These are phyloP conservation scores for Apantesis nais DNA, from an alignment of 2,888 invertebrate species.

Conservation along the genomic window DNA sequence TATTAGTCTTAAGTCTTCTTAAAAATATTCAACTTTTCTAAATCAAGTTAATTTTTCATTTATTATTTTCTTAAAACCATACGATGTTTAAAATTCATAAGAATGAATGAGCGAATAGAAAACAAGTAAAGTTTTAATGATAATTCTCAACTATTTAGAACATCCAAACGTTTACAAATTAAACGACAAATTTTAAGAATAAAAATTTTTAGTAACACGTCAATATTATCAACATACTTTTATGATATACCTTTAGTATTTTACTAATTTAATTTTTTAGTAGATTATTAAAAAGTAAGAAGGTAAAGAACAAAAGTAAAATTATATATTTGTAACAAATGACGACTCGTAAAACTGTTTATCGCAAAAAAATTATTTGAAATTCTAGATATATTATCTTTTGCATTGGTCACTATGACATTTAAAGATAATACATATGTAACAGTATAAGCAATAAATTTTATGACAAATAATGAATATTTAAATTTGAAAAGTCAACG, in stretches of 20 bases:
- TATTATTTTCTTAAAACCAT: too few relatives aligned
- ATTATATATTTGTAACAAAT: constrained; percentile 20
- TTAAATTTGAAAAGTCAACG: not conserved
- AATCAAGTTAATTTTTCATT: too few relatives aligned
- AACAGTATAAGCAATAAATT: not conserved
- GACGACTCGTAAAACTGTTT: constrained; percentile 23
- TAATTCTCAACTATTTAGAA: not conserved
- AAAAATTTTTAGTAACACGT: not conserved
- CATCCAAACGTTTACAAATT: not conserved
- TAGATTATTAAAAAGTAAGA: constrained; percentile 4
- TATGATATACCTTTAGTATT: not conserved
- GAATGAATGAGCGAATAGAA: not conserved
- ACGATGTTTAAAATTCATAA: not conserved
- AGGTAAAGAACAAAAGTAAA: constrained; percentile 33
- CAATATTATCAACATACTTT: not conserved
- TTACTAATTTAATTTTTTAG: not conserved
- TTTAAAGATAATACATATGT: constrained; percentile 23
- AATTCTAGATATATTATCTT: constrained; percentile 28
- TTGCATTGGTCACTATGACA: constrained; percentile 26
- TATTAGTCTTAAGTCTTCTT: too few relatives aligned
- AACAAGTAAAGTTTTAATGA: too few relatives aligned
- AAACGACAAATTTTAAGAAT: not conserved
- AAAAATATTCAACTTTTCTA: too few relatives aligned
- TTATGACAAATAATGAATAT: not conserved
- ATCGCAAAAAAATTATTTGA: constrained; percentile 24